Evolutionary conservation across 2,797 vertebrate species (phyloP).

Genomic region (Dicrostonyx torquatus): DNA sequence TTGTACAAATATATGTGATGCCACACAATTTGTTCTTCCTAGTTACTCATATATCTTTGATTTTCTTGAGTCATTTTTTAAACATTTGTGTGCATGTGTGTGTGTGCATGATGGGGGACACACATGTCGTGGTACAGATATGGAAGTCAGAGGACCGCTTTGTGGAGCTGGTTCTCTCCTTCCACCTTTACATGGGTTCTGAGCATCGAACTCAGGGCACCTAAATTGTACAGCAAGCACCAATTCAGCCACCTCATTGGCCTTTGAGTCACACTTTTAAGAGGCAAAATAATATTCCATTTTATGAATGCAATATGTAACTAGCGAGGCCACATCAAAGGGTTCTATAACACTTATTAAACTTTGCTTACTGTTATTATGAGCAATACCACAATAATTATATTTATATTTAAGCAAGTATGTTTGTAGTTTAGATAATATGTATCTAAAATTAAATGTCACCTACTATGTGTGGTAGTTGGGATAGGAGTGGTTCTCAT

Average conservation of each 20-base stretch:
- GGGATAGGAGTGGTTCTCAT: not conserved
- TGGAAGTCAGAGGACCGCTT: too few relatives aligned
- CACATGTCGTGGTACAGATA: not conserved
- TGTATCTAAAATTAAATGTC: not conserved
- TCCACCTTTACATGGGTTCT: not conserved
- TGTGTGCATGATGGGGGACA: not conserved
- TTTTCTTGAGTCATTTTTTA: not conserved
- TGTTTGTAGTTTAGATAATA: not conserved
- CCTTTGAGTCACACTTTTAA: not conserved
- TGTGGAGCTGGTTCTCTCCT: not conserved
- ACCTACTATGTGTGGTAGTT: not conserved
- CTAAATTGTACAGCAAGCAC: not conserved
- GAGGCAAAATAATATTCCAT: slow-evolving; percentile 41
- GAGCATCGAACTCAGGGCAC: not conserved
- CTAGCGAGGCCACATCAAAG: not conserved
- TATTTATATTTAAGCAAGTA: not conserved
- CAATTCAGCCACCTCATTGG: not conserved
- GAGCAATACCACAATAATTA: not conserved
- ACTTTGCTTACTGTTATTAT: not conserved
- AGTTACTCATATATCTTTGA: slow-evolving; percentile 17
- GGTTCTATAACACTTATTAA: slow-evolving; percentile 13
- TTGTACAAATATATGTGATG: slow-evolving; percentile 32
- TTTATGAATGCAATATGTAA: slow-evolving; percentile 1
- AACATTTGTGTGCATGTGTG: rapidly evolving
- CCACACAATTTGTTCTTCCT: slow-evolving; percentile 4